Evolutionary conservation across 2,797 vertebrate genomes (phyloP), one percentile per base, ranked within the genome.

Genomic region (Hippoglossus hippoglossus): DNA sequence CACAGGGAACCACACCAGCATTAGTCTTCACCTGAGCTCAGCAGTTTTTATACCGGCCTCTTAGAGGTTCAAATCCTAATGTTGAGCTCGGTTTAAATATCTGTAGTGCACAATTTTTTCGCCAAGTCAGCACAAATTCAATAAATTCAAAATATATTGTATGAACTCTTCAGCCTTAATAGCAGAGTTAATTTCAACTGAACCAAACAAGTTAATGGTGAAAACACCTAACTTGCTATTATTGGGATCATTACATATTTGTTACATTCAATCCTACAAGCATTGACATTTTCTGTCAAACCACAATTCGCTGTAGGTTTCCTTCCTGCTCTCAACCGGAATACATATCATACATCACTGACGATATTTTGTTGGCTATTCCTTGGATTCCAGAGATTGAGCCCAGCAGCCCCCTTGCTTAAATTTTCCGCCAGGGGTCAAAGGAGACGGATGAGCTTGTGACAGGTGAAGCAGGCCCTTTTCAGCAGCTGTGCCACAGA

Each of bases 361-460:
- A 57, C 58, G 81, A 39, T n/a, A 26, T 22, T 67, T 60, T 59
- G 36, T 16, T 66, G 12, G 34, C 66, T 50, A 31, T 57, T 60
- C 46, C 26, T 57, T 60, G 28, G 62, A 75, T 76, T 66, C 62
- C 34, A 66, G 52, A 49, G 60, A 66, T 21, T 61, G 21, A 70
- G 64, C 63, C 60, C 58, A 41, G 28, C 63, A 39, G 19, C 22
- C 53, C 18, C 22, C 18, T 47, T 47, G 16, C 56, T 59, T 66
- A 50, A 26, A 76, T 75, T 77, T 80, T 73, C 76, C 44, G 28
- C 58, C 55, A 56, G 46, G 55, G 78, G 84, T 90, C 81, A 89
- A 78, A 87, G 81, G 81, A 87, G 72, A 82, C 69, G 53, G 75
- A 75, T 69, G 72, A 79, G 65, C 67, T 73, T 69, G 75, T 68